Evolutionary conservation across 2,888 invertebrate genomes (phyloP), one percentile per base, ranked within the genome.

Genomic region (Leptinotarsa tumamoca): DNA sequence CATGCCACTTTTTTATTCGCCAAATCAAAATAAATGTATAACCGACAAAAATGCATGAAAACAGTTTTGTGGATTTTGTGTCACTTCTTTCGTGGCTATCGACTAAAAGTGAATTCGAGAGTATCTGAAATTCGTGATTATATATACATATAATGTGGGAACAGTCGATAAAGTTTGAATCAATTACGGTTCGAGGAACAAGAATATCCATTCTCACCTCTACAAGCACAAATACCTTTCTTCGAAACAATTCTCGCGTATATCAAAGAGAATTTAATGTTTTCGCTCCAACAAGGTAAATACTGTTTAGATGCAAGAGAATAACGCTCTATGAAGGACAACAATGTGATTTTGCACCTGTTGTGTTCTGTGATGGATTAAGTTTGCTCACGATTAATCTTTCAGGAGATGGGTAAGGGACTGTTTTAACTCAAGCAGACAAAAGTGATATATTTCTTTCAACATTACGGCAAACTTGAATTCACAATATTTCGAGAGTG

Each of bases 311-410:
- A 4, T 63, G 17, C 18, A 63, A n/a, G 33, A 33, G 10, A 63
- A 0, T 4, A 43, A 58, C 58, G 4, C n/a, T 63, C 17, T 63
- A 7, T 63, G n/a, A 33, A 63, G 43, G 33, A 63, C 63, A 63
- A 63, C 63, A 43, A 63, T 63, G 63, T 63, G 18, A 63, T 63
- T 63, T 13, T 63, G 63, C 63, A 63, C 63, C 63, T 63, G 63
- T 63, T 63, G 63, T 43, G 43, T 63, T 33, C 27, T 63, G 63
- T 63, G 43, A 58, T 58, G 58, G 14, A 58, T 58, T 58, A 58
- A 58, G 58, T 63, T 27, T 63, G 63, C 33, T 63, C 63, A 33
- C 17, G 33, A 5, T 17, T 63, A 33, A 63, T 63, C 63, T 43
- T n/a, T 18, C 63, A n/a, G 14, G 5, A 63, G 43, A 17, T 21